Conservation (phyloP, 1,140 invertebrate genomes). For the Diachasmimorpha longicaudata region DNA sequence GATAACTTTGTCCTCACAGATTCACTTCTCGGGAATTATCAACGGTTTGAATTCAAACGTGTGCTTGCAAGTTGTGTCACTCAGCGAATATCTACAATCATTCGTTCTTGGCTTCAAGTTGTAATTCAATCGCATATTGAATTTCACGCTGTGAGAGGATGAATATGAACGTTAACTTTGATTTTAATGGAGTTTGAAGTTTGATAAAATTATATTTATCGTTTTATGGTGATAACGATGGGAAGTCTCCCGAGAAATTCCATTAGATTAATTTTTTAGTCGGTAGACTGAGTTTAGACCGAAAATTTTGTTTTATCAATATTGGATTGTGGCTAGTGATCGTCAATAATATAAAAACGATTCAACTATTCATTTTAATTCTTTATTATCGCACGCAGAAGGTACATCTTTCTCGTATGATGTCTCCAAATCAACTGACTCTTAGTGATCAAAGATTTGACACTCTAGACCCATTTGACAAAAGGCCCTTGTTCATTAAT, state of each 20-base stretch:
- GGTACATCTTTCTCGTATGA: no score
- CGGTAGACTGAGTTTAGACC: no score
- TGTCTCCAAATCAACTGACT: no score
- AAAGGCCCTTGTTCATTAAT: no score
- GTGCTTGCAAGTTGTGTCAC: neutral
- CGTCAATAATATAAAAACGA: no score
- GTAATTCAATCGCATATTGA: neutral
- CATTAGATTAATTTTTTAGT: no score
- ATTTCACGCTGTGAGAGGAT: neutral
- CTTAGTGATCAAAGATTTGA: no score
- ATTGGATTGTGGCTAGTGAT: no score
- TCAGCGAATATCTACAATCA: neutral
- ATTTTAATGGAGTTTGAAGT: neutral
- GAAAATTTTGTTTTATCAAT: no score
- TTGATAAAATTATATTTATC: neutral
- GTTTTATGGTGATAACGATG: neutral
- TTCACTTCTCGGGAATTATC: neutral
- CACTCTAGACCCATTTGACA: no score
- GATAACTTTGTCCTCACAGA: neutral
- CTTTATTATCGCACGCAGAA: no score
- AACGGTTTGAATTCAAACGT: neutral
- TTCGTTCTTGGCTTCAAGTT: neutral
- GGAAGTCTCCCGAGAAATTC: neutral
- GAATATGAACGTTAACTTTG: neutral
- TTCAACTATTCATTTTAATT: no score